Conservation (phyloP, 2,113 vertebrate genomes). For the Acrocephalus kingi region DNA sequence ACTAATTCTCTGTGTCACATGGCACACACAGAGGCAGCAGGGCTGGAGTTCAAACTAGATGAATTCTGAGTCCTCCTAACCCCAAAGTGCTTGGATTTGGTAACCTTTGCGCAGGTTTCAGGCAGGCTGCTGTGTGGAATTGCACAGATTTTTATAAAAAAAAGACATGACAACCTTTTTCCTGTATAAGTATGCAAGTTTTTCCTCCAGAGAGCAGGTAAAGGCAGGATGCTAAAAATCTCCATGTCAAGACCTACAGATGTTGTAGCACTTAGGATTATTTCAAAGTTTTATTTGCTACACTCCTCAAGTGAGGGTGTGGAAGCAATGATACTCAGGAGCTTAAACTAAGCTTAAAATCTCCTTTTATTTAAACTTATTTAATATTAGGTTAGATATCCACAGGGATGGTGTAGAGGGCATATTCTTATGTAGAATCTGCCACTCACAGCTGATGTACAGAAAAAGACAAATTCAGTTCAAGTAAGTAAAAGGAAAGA, state of each 20-base stretch:
- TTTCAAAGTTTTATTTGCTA: not conserved
- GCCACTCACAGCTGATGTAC: not conserved
- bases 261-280: not conserved
- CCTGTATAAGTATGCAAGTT: not conserved
- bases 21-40: not conserved
- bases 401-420: not conserved
- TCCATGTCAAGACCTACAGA: not conserved
- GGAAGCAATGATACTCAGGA: not conserved
- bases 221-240: not conserved
- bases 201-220: not conserved
- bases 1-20: not conserved
- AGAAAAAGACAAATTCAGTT: not conserved
- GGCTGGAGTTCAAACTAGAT: not conserved
- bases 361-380: not conserved
- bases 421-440: not conserved
- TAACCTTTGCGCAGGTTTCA: not conserved
- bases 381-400: not conserved
- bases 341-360: not conserved
- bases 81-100: not conserved
- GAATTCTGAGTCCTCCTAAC: not conserved
- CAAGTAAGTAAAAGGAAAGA: not conserved
- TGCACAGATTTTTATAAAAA: not conserved
- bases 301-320: not conserved
- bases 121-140: not conserved
- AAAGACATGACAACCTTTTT: not conserved